phyloP scores from a whole-genome alignment of 2,888 invertebrate genomes.

The Drosophila nr. medialis region DNA sequence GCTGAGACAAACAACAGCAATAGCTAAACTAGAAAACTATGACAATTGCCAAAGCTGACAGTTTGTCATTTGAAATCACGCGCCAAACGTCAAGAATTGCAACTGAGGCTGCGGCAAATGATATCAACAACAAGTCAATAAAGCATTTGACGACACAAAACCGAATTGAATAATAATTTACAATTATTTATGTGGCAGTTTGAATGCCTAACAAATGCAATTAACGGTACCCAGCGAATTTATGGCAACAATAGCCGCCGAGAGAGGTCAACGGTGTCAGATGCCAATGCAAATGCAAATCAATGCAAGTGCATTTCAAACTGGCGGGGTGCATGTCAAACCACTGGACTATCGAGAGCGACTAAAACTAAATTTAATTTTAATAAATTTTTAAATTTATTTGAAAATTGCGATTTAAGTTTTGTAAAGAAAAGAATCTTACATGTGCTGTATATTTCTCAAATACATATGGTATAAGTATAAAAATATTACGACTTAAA shows the following conservation, averaged over 20 bases:
- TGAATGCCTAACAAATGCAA: conserved; percentile 46
- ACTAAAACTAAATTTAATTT: too few relatives aligned
- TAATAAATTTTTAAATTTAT: too few relatives aligned
- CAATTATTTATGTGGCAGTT: conserved; percentile 52
- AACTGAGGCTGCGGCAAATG: conserved; percentile 30
- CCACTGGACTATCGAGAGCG: neutral
- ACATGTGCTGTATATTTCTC: neutral
- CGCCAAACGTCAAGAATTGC: conserved; percentile 56
- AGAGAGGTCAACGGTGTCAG: conserved; percentile 54
- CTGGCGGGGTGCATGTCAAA: conserved; percentile 16
- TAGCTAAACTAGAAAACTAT: conserved; percentile 21
- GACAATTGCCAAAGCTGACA: conserved; percentile 71
- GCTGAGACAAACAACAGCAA: conserved; percentile 22
- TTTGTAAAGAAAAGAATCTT: neutral
- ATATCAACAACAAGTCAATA: conserved; percentile 60
- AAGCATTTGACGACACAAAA: conserved; percentile 41
- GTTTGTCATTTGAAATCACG: conserved; percentile 75
- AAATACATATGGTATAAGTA: neutral
- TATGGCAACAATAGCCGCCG: conserved; percentile 26
- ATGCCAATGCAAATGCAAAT: conserved; percentile 38
- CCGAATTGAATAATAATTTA: conserved; percentile 55
- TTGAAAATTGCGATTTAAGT: neutral
- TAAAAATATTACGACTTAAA: neutral
- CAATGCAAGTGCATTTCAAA: conserved; percentile 21
- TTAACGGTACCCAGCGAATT: conserved; percentile 41